Percentiles rank a stretch among this genome's conserved stretches.
phyloP scores from a whole-genome alignment of 2,888 invertebrate species.

The Tetramorium bicarinatum region DNA sequence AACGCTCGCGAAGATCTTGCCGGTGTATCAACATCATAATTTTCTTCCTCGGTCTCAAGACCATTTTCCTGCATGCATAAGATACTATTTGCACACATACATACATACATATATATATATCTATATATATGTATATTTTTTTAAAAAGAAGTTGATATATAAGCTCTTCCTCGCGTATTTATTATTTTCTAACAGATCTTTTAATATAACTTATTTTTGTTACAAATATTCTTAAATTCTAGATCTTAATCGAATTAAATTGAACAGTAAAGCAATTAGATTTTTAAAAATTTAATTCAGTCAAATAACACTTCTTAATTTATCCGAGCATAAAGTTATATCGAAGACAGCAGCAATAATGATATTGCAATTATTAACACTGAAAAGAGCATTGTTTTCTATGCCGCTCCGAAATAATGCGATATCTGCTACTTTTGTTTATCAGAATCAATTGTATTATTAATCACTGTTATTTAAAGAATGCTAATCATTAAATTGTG shows the following conservation, averaged over 20 bases:
- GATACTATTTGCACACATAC: neutral
- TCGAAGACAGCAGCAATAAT: neutral
- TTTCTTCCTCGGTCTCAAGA: constrained; percentile 45
- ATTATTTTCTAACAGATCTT: too few relatives aligned
- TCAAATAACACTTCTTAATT: neutral
- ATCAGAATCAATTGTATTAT: neutral
- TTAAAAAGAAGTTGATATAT: too few relatives aligned
- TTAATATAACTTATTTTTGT: neutral
- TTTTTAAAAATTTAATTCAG: neutral
- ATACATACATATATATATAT: neutral
- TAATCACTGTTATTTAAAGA: neutral
- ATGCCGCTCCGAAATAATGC: neutral
- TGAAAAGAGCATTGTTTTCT: neutral
- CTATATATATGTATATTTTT: too few relatives aligned
- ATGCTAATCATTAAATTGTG: too few relatives aligned
- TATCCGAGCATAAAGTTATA: neutral
- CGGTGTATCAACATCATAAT: constrained; percentile 7
- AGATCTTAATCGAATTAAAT: neutral
- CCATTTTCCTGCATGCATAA: constrained; percentile 44
- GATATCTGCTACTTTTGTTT: neutral
- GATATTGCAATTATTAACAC: neutral
- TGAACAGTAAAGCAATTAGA: neutral
- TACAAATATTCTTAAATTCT: neutral
- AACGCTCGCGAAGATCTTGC: constrained; percentile 39
- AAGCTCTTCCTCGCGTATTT: too few relatives aligned